Conservation (phyloP, 2,888 invertebrate species). For the Pantelozetes paolii region DNA sequence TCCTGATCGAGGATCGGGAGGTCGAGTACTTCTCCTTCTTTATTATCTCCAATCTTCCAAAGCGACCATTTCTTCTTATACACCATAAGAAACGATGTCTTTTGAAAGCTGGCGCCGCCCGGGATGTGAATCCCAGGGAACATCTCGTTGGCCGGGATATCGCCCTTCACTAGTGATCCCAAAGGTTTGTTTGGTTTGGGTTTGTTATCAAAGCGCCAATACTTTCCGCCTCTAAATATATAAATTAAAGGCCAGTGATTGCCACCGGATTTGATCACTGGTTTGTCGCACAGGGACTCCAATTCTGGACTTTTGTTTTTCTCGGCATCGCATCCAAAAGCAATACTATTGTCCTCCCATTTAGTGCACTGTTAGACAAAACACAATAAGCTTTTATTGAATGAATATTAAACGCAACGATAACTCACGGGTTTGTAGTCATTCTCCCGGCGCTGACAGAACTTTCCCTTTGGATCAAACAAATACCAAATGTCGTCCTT, state of each 20-base stretch:
- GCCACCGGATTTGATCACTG: neutral
- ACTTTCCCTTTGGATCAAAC: neutral
- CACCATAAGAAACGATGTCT: neutral
- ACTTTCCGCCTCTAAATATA: slow-evolving; percentile 8
- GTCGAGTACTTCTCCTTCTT: neutral
- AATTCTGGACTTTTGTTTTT: neutral
- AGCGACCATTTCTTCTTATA: slow-evolving; percentile 1
- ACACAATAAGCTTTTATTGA: neutral
- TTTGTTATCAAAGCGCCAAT: slow-evolving; percentile 20
- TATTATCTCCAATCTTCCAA: neutral
- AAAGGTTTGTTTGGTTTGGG: neutral
- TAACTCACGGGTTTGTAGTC: neutral
- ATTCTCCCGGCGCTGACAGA: neutral
- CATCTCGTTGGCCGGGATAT: neutral
- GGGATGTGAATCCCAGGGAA: neutral
- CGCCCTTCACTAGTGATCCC: neutral
- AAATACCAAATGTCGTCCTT: neutral
- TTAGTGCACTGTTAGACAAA: neutral
- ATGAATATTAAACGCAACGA: neutral
- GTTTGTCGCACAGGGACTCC: neutral
- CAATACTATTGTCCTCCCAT: neutral
- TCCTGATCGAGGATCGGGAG: neutral
- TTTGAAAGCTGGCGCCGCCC: neutral
- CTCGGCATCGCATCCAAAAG: neutral
- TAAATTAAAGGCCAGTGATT: neutral